Evolutionary conservation across 2,113 vertebrate species (phyloP).

Genomic region (Bufo gargarizans): DNA sequence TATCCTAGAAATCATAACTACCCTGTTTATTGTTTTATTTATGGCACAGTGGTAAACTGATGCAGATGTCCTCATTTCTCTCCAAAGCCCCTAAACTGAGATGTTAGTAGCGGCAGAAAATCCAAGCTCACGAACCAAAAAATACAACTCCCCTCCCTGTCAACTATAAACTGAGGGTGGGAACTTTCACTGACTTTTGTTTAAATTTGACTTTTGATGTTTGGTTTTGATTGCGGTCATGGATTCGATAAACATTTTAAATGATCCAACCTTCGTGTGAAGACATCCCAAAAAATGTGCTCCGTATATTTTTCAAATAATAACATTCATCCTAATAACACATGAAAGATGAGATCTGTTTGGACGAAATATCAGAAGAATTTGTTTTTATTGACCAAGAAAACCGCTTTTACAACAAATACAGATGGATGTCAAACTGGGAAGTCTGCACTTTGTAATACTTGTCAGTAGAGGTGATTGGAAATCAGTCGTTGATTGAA

Average conservation of each 20-base stretch:
- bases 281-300: conserved; percentile 45
- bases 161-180: conserved; percentile 22
- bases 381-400: conserved; percentile 43
- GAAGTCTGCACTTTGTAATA: neutral
- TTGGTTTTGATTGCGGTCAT: conserved; percentile 24
- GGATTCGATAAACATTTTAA: conserved; percentile 48
- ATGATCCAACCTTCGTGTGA: conserved; percentile 35
- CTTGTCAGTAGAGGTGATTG: neutral
- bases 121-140: neutral
- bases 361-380: conserved; percentile 44
- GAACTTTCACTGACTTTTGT: conserved; percentile 42
- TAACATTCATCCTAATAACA: conserved; percentile 41
- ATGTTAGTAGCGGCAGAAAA: conserved; percentile 36
- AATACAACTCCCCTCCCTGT: conserved; percentile 19
- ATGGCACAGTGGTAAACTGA: conserved; percentile 23
- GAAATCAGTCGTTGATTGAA: conserved; percentile 8
- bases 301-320: conserved; percentile 26
- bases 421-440: conserved; percentile 26
- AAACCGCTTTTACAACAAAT: conserved; percentile 36
- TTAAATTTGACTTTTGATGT: conserved; percentile 34
- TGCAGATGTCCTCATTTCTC: conserved; percentile 32
- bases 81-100: conserved; percentile 12
- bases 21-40: neutral
- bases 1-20: conserved; percentile 24
- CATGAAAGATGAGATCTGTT: conserved; percentile 46